Percentiles rank a stretch among this genome's conserved stretches.
These are phyloP conservation scores for Heterocephalus glaber DNA, from an alignment of 2,113 vertebrate genomes.

Conservation along the genomic window DNA sequence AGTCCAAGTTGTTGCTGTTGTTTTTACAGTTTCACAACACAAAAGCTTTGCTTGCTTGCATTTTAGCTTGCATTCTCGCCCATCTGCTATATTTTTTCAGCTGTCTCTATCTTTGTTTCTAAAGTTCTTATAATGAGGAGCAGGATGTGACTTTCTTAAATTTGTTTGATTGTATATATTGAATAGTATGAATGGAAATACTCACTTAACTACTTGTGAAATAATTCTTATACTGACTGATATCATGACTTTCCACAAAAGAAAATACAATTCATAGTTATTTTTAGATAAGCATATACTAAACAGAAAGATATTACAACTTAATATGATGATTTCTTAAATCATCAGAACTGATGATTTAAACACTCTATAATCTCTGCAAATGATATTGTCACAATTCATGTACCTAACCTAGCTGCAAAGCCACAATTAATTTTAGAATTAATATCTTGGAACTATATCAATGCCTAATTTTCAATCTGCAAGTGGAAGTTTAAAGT, in stretches of 20 bases:
- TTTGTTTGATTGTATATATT: not conserved
- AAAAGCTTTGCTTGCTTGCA: not conserved
- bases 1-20: not conserved
- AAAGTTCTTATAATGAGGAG: not conserved
- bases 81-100: not conserved
- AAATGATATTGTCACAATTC: constrained; percentile 10
- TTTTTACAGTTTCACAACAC: not conserved
- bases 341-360: not conserved
- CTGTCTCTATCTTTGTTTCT: not conserved
- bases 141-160: not conserved
- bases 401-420: not conserved
- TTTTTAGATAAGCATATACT: not conserved
- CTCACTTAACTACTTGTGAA: not conserved
- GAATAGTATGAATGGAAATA: not conserved
- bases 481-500: not conserved
- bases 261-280: not conserved
- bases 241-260: not conserved
- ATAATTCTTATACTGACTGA: not conserved
- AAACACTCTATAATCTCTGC: not conserved
- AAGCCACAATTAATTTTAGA: not conserved
- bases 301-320: not conserved
- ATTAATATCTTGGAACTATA: not conserved
- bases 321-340: too few species aligned
- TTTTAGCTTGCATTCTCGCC: not conserved
- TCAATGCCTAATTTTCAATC: constrained; percentile 6